Conservation (phyloP, 2,797 vertebrate species). For the Bothrops alternatus region DNA sequence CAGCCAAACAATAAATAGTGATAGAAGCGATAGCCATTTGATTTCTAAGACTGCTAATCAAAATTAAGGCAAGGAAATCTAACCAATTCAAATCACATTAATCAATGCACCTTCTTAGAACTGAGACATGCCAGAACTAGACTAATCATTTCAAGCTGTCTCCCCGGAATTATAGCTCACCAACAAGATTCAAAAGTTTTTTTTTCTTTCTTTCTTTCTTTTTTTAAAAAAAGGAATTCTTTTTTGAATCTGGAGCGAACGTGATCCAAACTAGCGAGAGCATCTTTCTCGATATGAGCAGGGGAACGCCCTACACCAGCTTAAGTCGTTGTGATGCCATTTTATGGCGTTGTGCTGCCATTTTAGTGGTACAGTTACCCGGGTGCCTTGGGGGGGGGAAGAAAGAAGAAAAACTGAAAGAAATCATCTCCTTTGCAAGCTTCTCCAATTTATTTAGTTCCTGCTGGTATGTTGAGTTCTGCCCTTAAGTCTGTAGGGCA, state of each 20-base stretch:
- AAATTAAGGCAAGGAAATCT: background rate
- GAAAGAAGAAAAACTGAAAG: background rate
- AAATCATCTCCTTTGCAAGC: background rate
- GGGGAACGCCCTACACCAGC: slow-evolving; percentile 15
- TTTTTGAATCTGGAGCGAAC: background rate
- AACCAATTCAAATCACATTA: background rate
- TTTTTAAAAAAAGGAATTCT: background rate
- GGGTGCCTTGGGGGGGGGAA: fast-evolving
- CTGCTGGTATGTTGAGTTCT: fast-evolving
- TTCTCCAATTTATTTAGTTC: slow-evolving; percentile 1
- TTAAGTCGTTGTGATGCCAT: slow-evolving; percentile 63
- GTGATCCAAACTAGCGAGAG: background rate
- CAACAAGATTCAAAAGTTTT: slow-evolving; percentile 21
- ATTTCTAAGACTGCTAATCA: background rate
- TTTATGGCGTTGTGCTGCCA: slow-evolving; percentile 70
- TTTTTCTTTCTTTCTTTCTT: too few species aligned
- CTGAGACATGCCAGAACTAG: slow-evolving; percentile 1
- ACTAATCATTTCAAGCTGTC: background rate
- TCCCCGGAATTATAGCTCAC: background rate
- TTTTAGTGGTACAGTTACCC: slow-evolving; percentile 58
- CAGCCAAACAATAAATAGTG: background rate
- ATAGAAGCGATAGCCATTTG: background rate
- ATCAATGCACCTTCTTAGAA: background rate
- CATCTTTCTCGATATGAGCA: background rate
- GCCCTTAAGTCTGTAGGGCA: background rate